Conservation (phyloP, 2,888 invertebrate genomes). For the Leptopilina drosophilae region DNA sequence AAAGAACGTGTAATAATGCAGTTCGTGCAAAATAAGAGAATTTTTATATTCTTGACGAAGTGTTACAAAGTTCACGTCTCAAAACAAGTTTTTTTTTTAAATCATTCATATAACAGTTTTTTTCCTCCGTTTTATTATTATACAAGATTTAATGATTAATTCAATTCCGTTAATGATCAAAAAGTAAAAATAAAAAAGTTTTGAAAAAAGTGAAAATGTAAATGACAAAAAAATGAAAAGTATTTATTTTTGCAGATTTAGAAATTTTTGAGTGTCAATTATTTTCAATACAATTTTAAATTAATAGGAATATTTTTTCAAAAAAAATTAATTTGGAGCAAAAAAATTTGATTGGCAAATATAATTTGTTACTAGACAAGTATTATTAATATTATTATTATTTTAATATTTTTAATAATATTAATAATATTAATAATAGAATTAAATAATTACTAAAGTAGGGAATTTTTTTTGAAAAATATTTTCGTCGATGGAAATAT, state of each 20-base stretch:
- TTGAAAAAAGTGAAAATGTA: neutral
- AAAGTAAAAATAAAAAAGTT: neutral
- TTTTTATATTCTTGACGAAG: neutral
- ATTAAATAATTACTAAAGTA: too few species aligned
- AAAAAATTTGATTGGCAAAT: too few species aligned
- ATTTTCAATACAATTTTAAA: too few species aligned
- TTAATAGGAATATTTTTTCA: too few species aligned
- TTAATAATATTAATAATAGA: too few species aligned
- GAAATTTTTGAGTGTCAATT: too few species aligned
- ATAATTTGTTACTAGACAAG: too few species aligned
- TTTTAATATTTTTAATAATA: too few species aligned
- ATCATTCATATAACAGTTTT: neutral
- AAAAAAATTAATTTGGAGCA: too few species aligned
- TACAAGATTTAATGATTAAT: neutral
- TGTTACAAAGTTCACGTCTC: constrained; percentile 22
- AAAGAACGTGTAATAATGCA: neutral
- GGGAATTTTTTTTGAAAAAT: too few species aligned
- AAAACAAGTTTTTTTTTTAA: constrained; percentile 27
- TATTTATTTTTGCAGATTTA: too few species aligned
- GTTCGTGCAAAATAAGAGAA: constrained; percentile 2
- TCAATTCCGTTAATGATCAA: neutral
- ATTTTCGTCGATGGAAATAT: neutral
- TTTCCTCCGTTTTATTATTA: neutral
- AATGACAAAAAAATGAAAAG: neutral
- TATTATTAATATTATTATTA: too few species aligned